These are phyloP conservation scores for Horisme vitalbata DNA, from an alignment of 2,888 invertebrate genomes.

Conservation along the genomic window DNA sequence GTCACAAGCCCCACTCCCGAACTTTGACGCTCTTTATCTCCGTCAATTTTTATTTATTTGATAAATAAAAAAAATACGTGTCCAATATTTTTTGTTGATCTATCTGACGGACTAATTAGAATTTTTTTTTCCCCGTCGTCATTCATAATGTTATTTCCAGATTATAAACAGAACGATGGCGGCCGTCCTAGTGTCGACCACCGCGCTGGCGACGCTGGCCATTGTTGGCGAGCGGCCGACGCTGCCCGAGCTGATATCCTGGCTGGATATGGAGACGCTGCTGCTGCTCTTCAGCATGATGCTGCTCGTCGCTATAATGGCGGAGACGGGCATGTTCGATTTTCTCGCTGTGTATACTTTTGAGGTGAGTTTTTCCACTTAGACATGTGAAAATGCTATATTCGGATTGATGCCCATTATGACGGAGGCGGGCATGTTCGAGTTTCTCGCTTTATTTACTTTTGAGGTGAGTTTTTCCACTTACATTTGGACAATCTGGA, in stretches of 20 bases:
- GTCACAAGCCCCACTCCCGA: no score
- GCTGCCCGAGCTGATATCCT: constrained; percentile 88
- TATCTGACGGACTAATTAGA: no score
- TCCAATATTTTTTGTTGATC: no score
- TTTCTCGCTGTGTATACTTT: constrained; percentile 91
- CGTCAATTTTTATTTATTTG: no score
- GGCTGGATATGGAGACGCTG: constrained; percentile 93
- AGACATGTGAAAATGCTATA: no score
- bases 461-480: constrained; percentile 89
- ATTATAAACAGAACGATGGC: constrained; percentile 92
- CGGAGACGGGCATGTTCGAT: constrained; percentile 95
- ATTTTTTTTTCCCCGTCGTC: no score
- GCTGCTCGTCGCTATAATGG: constrained; percentile 93
- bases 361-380: no score
- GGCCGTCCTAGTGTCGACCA: constrained; percentile 89
- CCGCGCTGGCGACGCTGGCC: constrained; percentile 89
- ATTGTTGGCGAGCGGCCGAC: constrained; percentile 89
- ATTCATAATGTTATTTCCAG: no score
- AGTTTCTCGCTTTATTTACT: constrained; percentile 90
- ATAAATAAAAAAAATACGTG: no score
- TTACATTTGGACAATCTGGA: no score
- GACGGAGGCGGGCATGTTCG: constrained; percentile 94
- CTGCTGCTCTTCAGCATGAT: constrained; percentile 95
- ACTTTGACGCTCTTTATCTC: no score
- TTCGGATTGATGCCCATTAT: constrained; percentile 75